phyloP scores from a whole-genome alignment of 2,797 vertebrate species.

The Chlorospingus flavigularis region DNA sequence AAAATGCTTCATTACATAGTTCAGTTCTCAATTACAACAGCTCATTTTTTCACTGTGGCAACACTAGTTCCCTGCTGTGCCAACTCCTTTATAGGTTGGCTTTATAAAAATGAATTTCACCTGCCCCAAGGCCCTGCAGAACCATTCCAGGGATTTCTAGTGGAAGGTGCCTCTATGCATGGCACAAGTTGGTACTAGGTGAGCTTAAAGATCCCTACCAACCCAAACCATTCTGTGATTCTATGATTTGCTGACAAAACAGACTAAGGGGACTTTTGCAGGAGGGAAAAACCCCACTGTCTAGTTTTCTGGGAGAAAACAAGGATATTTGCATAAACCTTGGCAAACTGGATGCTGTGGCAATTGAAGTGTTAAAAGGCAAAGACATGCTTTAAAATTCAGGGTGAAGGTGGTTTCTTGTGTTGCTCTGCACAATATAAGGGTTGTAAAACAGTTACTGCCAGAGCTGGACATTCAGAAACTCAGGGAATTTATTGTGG shows the following conservation, averaged over 20 bases:
- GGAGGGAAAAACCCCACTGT: no score
- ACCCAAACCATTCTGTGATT: not conserved
- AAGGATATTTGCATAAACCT: not conserved
- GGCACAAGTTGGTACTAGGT: fast-evolving
- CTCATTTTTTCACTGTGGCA: not conserved
- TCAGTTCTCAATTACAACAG: not conserved
- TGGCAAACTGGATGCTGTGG: not conserved
- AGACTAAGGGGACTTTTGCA: not conserved
- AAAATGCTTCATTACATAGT: not conserved
- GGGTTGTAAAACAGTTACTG: not conserved
- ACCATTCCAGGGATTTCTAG: not conserved
- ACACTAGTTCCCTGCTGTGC: not conserved
- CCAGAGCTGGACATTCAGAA: not conserved
- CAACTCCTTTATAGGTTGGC: fast-evolving
- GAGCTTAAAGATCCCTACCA: not conserved
- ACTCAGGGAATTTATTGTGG: not conserved
- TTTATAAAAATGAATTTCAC: not conserved
- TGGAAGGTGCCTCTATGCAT: not conserved
- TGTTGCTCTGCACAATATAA: not conserved
- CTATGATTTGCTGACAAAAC: not conserved
- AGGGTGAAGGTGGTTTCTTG: not conserved
- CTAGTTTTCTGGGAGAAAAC: not conserved
- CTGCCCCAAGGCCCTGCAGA: not conserved
- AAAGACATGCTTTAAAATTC: not conserved
- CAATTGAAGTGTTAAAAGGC: not conserved